These are phyloP conservation scores for human DNA, from an alignment of 2,113 vertebrate genomes.

Conservation along the genomic window DNA sequence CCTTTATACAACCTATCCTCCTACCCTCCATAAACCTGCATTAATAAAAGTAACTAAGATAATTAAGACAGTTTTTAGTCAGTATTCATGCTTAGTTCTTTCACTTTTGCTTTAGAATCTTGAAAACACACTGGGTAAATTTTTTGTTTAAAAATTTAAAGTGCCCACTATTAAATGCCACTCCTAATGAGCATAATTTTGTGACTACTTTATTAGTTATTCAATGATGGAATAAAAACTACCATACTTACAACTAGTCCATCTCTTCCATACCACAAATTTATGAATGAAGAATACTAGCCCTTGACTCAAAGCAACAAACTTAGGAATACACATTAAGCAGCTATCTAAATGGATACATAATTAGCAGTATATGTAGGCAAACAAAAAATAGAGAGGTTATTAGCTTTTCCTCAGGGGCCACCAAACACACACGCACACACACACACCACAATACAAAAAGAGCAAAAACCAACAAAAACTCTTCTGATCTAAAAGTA, in stretches of 20 bases:
- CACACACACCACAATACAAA: neutral
- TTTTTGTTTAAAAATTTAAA: neutral
- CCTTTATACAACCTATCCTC: neutral
- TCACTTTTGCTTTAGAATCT: neutral
- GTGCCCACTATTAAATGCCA: neutral
- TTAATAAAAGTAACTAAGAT: neutral
- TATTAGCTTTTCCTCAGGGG: neutral
- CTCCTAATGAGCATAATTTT: conserved; percentile 29
- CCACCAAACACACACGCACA: neutral
- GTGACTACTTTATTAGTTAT: neutral
- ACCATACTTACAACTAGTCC: neutral
- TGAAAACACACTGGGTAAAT: neutral
- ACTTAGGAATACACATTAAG: neutral
- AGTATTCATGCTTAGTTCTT: neutral
- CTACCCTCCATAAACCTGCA: neutral
- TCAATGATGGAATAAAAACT: neutral
- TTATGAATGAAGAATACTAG: neutral
- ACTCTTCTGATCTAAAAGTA: neutral
- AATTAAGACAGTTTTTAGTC: neutral
- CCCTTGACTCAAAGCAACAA: neutral
- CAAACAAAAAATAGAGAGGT: neutral
- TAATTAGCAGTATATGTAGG: neutral
- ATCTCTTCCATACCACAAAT: neutral
- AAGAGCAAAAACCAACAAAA: neutral
- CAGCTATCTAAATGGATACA: neutral